Conservation (phyloP, 2,113 vertebrate species). For the Probosciger aterrimus region DNA sequence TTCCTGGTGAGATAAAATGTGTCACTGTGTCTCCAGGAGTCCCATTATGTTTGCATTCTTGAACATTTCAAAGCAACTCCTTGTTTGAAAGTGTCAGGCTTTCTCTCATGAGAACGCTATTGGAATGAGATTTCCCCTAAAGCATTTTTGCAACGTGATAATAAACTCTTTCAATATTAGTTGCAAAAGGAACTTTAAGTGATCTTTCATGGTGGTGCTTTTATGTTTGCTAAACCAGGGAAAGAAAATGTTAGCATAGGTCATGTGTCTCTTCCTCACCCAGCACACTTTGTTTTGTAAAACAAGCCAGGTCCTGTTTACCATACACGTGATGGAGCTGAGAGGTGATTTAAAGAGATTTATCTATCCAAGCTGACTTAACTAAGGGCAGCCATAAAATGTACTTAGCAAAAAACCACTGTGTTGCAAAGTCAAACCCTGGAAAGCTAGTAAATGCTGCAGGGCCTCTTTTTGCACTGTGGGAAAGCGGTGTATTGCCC, state of each 20-base stretch:
- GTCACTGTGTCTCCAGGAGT: background rate
- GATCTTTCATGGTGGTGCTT: background rate
- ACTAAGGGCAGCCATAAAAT: background rate
- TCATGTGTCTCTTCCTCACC: background rate
- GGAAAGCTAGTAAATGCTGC: background rate
- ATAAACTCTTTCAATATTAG: constrained; percentile 27
- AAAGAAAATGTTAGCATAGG: background rate
- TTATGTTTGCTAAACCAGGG: background rate
- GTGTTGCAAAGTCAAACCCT: background rate
- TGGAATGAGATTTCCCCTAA: background rate
- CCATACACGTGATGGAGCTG: background rate
- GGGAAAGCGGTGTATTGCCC: accelerated
- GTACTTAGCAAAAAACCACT: background rate
- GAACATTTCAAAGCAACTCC: background rate
- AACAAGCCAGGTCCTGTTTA: constrained; percentile 36
- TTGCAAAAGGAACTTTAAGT: constrained; percentile 24
- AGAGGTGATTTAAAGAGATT: background rate
- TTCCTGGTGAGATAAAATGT: background rate
- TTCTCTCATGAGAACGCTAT: background rate
- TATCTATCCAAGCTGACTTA: background rate
- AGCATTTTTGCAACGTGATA: constrained; percentile 5
- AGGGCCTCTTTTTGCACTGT: background rate
- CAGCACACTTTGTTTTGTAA: constrained; percentile 3
- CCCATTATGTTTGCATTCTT: background rate
- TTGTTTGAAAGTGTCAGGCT: background rate